phyloP scores from a whole-genome alignment of 2,888 invertebrate genomes.

The Orthosia gothica region DNA sequence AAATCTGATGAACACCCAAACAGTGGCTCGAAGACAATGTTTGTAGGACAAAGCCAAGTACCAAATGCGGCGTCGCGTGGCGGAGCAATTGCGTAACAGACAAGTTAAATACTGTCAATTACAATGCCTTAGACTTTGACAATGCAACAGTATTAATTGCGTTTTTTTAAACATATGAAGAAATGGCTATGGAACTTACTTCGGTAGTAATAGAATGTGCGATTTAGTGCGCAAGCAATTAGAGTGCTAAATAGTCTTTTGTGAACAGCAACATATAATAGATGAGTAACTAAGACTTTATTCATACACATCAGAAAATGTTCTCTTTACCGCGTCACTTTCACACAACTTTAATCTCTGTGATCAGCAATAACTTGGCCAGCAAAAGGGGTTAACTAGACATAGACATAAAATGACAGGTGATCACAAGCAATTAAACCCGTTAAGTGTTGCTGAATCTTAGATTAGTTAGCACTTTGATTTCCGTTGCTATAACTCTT shows the following conservation, averaged over 20 bases:
- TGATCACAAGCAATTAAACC: constrained; percentile 34
- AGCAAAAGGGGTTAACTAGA: constrained; percentile 19
- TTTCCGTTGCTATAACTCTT: constrained; percentile 42
- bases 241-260: background rate
- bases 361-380: constrained; percentile 11
- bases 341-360: constrained; percentile 17
- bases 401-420: constrained; percentile 37
- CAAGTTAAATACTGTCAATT: too few relatives aligned
- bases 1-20: too few relatives aligned
- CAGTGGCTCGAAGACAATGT: too few relatives aligned
- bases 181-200: too few relatives aligned
- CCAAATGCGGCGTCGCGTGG: too few relatives aligned
- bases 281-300: constrained; percentile 21
- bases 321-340: constrained; percentile 6
- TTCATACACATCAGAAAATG: constrained; percentile 14
- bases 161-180: too few relatives aligned
- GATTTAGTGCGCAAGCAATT: too few relatives aligned
- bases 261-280: background rate
- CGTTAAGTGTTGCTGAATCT: constrained; percentile 26
- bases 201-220: too few relatives aligned
- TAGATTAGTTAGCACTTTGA: constrained; percentile 42
- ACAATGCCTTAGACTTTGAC: too few relatives aligned
- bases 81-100: too few relatives aligned
- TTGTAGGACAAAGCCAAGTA: too few relatives aligned
- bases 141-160: too few relatives aligned